Base-by-base conservation (phyloP, 2,797 vertebrate species). In the Pteronotus mesoamericanus region DNA sequence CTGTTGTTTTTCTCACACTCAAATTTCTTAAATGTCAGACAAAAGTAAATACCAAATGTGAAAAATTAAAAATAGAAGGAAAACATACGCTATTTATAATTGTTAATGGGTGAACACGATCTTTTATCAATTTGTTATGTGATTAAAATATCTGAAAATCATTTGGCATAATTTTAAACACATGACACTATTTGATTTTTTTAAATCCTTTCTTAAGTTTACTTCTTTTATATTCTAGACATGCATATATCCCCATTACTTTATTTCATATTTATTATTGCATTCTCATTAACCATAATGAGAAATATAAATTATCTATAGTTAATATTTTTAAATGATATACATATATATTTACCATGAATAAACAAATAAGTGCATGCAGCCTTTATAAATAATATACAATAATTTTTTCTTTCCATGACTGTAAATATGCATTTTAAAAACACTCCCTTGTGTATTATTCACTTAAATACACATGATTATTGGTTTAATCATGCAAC, bases 11-110 rank as follows among this genome's bases (percentile, higher is more conserved):
- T 68, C 83, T 95, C 51, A 61, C 14, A 93, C 87, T 94, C 51
- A 69, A 61, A 93, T 94, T 83, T 88, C 79, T 86, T 91, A 96
- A 96, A 96, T 95, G 89, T 96, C 94, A 96, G 69, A 79, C 2
- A 59, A 84, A 96, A 86, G 68, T 66, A 96, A 95, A 95, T 96
- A 57, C 48, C 72, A 97, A 86, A 86, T 68, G 26, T 91, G 78
- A 95, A 86, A 96, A 91, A 46, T 66, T 93, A 85, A 96, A 97
- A 96, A 92, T 89, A 85, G 66, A 91, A 91, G 2, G 18, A 92
- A 95, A 95, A 84, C 78, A 82, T 94, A 80, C 74, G 74, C 42
- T 88, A 92, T 94, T 96, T 95, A 83, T 69, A 82, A 79, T 69
- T 82, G 22, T 89, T 95, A 86, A 85, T 92, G 37, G 37, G 86